Conservation (phyloP, 2,797 vertebrate genomes). For the Sylvia borin region DNA sequence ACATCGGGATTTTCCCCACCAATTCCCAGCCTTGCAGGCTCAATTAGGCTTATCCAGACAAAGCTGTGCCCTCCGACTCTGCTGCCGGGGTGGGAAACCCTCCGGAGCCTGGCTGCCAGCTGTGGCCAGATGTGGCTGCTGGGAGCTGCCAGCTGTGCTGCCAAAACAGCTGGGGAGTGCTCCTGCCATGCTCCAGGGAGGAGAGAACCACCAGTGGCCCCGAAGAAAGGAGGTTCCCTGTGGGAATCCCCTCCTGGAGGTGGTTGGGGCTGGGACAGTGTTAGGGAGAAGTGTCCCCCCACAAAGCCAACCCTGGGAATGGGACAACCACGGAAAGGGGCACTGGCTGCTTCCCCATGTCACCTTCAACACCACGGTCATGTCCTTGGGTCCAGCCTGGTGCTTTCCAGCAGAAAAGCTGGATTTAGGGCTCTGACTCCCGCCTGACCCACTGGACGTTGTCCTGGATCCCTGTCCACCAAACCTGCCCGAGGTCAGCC, state of each 20-base stretch:
- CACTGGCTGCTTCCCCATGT: neutral
- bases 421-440: neutral
- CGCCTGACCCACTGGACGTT: no score
- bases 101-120: rapidly evolving
- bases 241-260: neutral
- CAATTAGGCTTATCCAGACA: neutral
- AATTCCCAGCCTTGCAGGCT: neutral
- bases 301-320: rapidly evolving
- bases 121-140: neutral
- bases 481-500: neutral
- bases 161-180: neutral
- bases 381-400: neutral
- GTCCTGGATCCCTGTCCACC: neutral
- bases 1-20: neutral
- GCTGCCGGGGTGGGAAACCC: rapidly evolving
- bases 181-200: neutral
- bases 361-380: rapidly evolving
- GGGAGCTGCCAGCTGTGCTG: neutral
- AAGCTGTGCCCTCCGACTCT: neutral
- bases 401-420: neutral
- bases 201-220: neutral
- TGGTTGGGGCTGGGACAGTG: rapidly evolving
- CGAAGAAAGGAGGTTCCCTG: neutral
- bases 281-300: neutral
- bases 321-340: rapidly evolving